Conservation (phyloP, 2,113 vertebrate species). For the Amblyornis subalaris region DNA sequence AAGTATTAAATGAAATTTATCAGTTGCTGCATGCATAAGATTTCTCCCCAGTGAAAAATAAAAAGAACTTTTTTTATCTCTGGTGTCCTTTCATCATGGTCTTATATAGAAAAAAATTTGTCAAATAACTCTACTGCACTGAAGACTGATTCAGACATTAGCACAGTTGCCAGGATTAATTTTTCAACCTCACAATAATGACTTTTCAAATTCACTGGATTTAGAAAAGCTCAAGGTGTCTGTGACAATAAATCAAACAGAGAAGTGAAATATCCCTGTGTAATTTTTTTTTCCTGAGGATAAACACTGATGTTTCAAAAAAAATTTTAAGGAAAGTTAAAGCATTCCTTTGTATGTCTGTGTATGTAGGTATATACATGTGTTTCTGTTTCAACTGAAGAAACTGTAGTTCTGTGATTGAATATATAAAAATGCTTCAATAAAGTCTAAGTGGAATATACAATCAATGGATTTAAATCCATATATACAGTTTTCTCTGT, state of each 20-base stretch:
- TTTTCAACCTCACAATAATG: neutral
- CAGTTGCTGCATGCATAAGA: neutral
- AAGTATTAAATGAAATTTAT: neutral
- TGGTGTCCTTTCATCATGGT: neutral
- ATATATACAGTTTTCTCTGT: neutral
- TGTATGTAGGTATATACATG: neutral
- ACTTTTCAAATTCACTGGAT: neutral
- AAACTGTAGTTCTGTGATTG: neutral
- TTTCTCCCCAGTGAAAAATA: neutral
- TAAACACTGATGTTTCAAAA: neutral
- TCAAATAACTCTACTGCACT: neutral
- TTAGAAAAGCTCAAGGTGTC: neutral
- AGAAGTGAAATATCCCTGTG: neutral
- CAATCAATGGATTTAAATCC: neutral
- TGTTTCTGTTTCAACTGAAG: neutral
- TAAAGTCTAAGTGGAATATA: neutral
- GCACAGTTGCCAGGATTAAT: neutral
- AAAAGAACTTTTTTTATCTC: neutral
- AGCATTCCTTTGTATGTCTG: neutral
- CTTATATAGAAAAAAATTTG: neutral
- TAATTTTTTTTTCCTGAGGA: neutral
- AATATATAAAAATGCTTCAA: neutral
- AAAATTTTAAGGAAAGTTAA: neutral
- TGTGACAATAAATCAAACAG: neutral
- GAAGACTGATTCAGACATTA: neutral